These are phyloP conservation scores for Drosophila peninsularis DNA, from an alignment of 2,888 invertebrate genomes.

Conservation along the genomic window DNA sequence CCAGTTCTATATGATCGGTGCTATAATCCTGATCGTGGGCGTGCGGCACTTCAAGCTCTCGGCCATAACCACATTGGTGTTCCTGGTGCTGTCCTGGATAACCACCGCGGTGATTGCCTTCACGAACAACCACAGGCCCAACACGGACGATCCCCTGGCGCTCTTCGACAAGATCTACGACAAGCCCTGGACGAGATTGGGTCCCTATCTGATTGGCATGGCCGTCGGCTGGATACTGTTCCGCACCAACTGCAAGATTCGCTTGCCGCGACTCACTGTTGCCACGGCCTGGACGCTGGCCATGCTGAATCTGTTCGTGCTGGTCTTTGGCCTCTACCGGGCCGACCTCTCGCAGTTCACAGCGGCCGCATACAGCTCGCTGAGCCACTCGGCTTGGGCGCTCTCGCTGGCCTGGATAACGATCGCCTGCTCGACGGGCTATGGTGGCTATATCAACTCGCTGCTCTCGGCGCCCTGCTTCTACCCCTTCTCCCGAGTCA, in stretches of 20 bases:
- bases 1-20: slow-evolving; percentile 93
- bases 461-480: slow-evolving; percentile 91
- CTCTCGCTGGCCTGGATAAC: slow-evolving; percentile 93
- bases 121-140: slow-evolving; percentile 91
- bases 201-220: slow-evolving; percentile 94
- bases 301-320: slow-evolving; percentile 88
- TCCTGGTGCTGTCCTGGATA: slow-evolving; percentile 91
- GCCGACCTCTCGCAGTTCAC: slow-evolving; percentile 88
- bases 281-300: slow-evolving; percentile 90
- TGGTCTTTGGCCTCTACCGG: slow-evolving; percentile 92
- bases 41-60: slow-evolving; percentile 92
- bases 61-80: slow-evolving; percentile 87
- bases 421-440: slow-evolving; percentile 92
- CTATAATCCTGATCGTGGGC: slow-evolving; percentile 91
- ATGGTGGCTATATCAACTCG: slow-evolving; percentile 91
- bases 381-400: slow-evolving; percentile 94
- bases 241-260: slow-evolving; percentile 91
- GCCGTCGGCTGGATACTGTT: slow-evolving; percentile 92
- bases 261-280: slow-evolving; percentile 89
- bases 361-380: slow-evolving; percentile 91
- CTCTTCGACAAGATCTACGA: slow-evolving; percentile 95
- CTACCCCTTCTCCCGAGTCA: slow-evolving; percentile 94
- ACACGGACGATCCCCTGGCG: slow-evolving; percentile 92
- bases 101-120: slow-evolving; percentile 93
- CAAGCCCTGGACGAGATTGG: slow-evolving; percentile 94